phyloP scores from a whole-genome alignment of 2,888 invertebrate genomes.

The Globia sparganii region DNA sequence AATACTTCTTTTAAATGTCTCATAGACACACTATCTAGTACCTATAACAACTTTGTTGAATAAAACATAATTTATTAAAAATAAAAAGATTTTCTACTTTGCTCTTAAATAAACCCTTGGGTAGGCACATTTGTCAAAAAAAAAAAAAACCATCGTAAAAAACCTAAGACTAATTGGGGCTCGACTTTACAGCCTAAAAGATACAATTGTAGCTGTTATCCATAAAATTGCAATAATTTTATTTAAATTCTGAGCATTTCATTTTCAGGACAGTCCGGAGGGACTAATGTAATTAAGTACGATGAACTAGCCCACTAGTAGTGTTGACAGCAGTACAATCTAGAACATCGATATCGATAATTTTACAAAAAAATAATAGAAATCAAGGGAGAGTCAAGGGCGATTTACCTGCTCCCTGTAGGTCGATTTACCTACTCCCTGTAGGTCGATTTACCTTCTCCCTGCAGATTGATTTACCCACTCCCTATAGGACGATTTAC shows the following conservation, averaged over 20 bases:
- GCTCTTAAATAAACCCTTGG: neutral
- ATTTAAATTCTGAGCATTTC: slow-evolving; percentile 72
- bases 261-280: slow-evolving; percentile 71
- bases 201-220: slow-evolving; percentile 47
- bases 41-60: too few relatives aligned
- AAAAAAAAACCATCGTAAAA: slow-evolving; percentile 28
- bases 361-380: neutral
- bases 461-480: too few relatives aligned
- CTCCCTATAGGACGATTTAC: too few relatives aligned
- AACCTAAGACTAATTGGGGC: slow-evolving; percentile 32
- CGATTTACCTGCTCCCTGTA: too few relatives aligned
- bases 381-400: neutral
- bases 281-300: slow-evolving; percentile 82
- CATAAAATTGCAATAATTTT: slow-evolving; percentile 65
- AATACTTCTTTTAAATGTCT: too few relatives aligned
- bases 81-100: neutral
- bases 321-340: neutral
- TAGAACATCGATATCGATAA: slow-evolving; percentile 30
- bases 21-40: too few relatives aligned
- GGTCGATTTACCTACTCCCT: too few relatives aligned
- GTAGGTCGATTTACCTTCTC: too few relatives aligned
- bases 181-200: slow-evolving; percentile 37
- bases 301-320: slow-evolving; percentile 70
- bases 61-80: neutral
- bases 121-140: slow-evolving; percentile 10